phyloP scores from a whole-genome alignment of 2,113 vertebrate genomes.

The Chloropsis cyanopogon region DNA sequence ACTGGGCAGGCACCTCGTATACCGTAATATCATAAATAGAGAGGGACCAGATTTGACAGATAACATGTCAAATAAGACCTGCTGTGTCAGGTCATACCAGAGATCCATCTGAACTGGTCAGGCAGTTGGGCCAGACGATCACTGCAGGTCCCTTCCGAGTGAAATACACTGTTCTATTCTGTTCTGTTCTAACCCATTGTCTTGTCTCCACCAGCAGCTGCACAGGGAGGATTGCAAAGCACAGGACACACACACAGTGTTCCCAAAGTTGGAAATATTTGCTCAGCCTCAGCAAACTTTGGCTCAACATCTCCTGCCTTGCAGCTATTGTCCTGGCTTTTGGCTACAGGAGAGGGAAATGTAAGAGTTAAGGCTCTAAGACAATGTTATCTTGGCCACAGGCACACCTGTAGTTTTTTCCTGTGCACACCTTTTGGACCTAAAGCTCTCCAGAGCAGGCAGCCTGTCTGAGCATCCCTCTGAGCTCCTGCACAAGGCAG shows the following conservation, averaged over 20 bases:
- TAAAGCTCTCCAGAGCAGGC: not conserved
- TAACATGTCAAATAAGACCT: not conserved
- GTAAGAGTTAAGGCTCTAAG: not conserved
- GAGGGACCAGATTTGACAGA: not conserved
- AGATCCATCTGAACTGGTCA: not conserved
- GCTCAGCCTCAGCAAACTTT: not conserved
- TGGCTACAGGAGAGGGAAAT: not conserved
- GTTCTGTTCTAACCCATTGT: not conserved
- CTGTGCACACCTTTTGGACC: not conserved
- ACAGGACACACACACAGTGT: rapidly evolving
- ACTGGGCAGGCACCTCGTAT: not conserved
- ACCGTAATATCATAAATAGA: not conserved
- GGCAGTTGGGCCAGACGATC: not conserved
- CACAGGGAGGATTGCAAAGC: not conserved
- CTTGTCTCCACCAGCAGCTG: not conserved
- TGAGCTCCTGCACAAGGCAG: not conserved
- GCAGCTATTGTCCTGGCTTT: not conserved
- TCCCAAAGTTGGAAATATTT: not conserved
- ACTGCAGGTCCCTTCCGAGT: not conserved
- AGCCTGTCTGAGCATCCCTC: not conserved
- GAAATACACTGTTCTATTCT: not conserved
- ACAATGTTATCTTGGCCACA: not conserved
- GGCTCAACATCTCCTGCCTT: not conserved
- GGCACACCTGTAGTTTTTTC: not conserved
- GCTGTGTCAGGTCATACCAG: not conserved